Conservation (phyloP, 2,888 invertebrate species). For the Agriopis marginaria region DNA sequence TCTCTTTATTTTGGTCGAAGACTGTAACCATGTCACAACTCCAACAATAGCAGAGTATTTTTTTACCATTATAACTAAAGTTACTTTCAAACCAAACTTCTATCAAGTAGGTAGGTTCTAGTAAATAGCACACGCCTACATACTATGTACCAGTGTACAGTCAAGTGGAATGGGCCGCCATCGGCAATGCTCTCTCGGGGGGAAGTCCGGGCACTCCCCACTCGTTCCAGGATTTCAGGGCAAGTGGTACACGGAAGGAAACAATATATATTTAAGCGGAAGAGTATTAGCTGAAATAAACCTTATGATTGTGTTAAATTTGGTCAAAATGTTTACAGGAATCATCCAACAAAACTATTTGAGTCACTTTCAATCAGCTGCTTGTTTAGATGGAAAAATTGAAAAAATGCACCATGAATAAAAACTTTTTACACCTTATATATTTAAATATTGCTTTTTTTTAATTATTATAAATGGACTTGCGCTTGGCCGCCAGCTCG, state of each 20-base stretch:
- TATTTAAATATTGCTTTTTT: no score
- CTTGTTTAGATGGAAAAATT: no score
- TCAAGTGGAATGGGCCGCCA: constrained; percentile 29
- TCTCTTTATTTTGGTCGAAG: no score
- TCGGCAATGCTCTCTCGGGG: constrained; percentile 33
- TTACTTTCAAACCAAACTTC: not conserved
- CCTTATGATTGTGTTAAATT: not conserved
- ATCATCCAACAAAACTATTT: no score
- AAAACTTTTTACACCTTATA: no score
- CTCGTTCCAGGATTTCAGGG: constrained; percentile 41
- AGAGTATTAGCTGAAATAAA: not conserved
- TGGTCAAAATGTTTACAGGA: no score
- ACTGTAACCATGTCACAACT: no score
- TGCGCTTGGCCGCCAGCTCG: no score
- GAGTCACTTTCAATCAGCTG: no score
- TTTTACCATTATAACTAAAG: not conserved
- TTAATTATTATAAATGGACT: no score
- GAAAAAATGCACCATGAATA: no score
- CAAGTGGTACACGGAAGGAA: constrained; percentile 19
- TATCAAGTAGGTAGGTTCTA: not conserved
- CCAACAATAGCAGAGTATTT: no score
- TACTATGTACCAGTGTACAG: constrained; percentile 23
- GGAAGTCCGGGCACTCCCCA: constrained; percentile 35
- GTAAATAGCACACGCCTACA: constrained; percentile 14
- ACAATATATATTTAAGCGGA: constrained; percentile 3